Conservation (phyloP, 2,797 vertebrate species). For the Capromys pilorides region DNA sequence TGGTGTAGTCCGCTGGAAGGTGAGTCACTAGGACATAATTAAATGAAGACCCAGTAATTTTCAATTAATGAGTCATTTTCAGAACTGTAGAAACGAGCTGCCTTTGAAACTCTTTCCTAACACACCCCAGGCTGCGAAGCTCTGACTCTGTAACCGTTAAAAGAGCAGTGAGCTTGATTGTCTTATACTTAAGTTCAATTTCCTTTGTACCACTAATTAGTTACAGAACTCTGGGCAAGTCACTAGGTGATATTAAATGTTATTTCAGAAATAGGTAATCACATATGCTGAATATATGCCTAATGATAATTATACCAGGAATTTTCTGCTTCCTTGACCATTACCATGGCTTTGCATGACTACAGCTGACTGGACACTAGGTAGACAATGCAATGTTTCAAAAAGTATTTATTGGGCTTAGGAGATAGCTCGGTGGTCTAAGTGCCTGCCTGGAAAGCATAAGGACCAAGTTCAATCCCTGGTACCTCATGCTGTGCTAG, state of each 20-base stretch:
- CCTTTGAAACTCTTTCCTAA: slow-evolving; percentile 17
- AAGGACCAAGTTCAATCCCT: too few relatives aligned
- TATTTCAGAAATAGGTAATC: not conserved
- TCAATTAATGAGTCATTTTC: slow-evolving; percentile 48
- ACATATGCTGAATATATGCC: not conserved
- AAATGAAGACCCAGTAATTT: slow-evolving; percentile 53
- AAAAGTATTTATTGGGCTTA: not conserved
- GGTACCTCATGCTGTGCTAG: too few relatives aligned
- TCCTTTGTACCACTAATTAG: slow-evolving; percentile 20
- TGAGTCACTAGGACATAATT: slow-evolving; percentile 48
- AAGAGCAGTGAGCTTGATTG: not conserved
- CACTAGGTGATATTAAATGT: not conserved
- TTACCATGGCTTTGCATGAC: not conserved
- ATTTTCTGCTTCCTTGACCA: not conserved
- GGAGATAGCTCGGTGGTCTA: too few relatives aligned
- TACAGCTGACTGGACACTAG: not conserved
- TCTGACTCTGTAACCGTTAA: not conserved
- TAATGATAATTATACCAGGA: not conserved
- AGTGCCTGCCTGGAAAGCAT: too few relatives aligned
- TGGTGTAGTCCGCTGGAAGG: slow-evolving; percentile 26
- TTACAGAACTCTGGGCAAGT: slow-evolving; percentile 15
- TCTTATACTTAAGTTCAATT: not conserved
- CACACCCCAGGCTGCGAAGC: not conserved
- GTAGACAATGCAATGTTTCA: not conserved
- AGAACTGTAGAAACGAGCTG: not conserved